These are phyloP conservation scores for Strigops habroptila DNA, from an alignment of 2,113 vertebrate genomes.

Conservation along the genomic window DNA sequence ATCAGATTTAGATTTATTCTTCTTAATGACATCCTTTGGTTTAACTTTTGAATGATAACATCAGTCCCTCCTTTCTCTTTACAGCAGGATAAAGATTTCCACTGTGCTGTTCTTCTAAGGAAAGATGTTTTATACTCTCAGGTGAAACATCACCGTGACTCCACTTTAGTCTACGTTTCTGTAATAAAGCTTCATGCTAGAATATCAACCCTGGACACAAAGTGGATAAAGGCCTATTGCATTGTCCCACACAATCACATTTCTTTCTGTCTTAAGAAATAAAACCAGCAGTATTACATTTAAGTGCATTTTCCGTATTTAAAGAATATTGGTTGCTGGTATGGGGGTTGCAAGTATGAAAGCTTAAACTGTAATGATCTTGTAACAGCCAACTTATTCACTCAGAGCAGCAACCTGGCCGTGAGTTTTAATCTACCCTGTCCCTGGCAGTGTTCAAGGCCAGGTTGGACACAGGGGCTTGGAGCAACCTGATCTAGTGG, in stretches of 20 bases:
- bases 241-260: not conserved
- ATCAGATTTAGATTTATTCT: not conserved
- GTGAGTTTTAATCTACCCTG: not conserved
- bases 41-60: not conserved
- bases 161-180: not conserved
- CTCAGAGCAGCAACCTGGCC: not conserved
- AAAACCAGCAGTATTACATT: not conserved
- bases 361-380: not conserved
- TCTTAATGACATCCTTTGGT: not conserved
- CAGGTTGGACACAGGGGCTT: not conserved
- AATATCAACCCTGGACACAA: not conserved
- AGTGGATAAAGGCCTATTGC: not conserved
- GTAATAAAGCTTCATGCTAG: not conserved
- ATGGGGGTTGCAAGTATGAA: rapidly evolving
- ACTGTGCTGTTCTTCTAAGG: not conserved
- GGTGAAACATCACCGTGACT: not conserved
- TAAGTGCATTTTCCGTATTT: not conserved
- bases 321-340: not conserved
- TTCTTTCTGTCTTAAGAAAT: not conserved
- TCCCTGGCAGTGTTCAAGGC: not conserved
- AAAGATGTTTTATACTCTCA: not conserved
- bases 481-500: not conserved
- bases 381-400: not conserved
- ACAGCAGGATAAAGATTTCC: not conserved
- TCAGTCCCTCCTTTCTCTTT: not conserved